Conservation (phyloP, 2,797 vertebrate genomes). For the Glyptemys insculpta region DNA sequence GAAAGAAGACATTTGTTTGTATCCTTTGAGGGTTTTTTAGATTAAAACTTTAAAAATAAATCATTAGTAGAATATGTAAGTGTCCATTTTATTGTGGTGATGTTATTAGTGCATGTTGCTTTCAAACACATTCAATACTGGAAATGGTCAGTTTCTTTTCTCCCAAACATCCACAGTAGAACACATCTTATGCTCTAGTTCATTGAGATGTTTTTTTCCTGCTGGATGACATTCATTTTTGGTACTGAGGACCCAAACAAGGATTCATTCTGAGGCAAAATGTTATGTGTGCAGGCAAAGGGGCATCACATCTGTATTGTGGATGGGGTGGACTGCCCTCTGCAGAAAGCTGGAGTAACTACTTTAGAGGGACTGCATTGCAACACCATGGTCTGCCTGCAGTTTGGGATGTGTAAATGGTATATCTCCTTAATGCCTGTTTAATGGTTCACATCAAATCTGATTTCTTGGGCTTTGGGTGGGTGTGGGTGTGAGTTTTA, state of each 20-base stretch:
- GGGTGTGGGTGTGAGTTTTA: not conserved
- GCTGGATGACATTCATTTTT: not conserved
- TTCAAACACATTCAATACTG: not conserved
- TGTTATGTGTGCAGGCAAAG: not conserved
- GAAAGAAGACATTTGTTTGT: not conserved
- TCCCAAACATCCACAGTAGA: not conserved
- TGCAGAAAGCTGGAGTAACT: not conserved
- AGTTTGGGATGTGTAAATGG: not conserved
- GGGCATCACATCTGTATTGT: not conserved
- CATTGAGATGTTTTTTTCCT: not conserved
- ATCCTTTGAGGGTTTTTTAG: not conserved
- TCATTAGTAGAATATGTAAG: not conserved
- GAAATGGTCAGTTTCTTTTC: constrained; percentile 27
- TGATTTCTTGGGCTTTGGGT: not conserved
- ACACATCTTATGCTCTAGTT: not conserved
- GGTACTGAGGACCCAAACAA: not conserved
- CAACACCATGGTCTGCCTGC: not conserved
- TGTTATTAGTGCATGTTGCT: not conserved
- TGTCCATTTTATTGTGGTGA: not conserved
- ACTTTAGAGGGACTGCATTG: not conserved
- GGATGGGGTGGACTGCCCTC: not conserved
- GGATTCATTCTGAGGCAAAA: not conserved
- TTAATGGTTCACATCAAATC: not conserved
- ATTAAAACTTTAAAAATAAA: not conserved
- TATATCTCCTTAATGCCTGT: not conserved